Evolutionary conservation across 1,140 invertebrate genomes (phyloP).

Genomic region (Drosophila pseudoobscura): DNA sequence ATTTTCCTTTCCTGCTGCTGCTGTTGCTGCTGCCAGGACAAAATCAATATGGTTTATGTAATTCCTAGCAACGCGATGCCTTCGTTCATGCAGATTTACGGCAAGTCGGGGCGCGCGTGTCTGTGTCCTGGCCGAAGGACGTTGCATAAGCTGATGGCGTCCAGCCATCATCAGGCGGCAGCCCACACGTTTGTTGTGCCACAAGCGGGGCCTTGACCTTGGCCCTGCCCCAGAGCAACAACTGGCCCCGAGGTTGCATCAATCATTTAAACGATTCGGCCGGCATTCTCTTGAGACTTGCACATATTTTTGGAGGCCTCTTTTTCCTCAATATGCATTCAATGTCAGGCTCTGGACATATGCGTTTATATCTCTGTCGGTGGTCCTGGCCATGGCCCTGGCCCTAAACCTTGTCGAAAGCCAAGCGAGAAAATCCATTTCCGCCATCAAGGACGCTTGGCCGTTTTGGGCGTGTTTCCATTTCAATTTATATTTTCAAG

Average conservation of each 20-base stretch:
- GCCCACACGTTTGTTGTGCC: slow-evolving; percentile 43
- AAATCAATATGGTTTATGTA: slow-evolving; percentile 80
- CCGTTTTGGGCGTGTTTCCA: slow-evolving; percentile 21
- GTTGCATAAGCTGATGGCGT: slow-evolving; percentile 63
- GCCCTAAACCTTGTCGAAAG: slow-evolving; percentile 41
- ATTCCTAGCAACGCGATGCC: slow-evolving; percentile 50
- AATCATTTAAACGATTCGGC: slow-evolving; percentile 30
- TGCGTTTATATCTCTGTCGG: slow-evolving; percentile 27
- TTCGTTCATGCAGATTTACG: slow-evolving; percentile 70
- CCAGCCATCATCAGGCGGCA: slow-evolving; percentile 6
- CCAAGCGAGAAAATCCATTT: slow-evolving; percentile 43
- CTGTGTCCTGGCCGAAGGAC: slow-evolving; percentile 55
- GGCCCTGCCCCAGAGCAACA: slow-evolving; percentile 43
- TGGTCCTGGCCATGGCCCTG: slow-evolving; percentile 41
- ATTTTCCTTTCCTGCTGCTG: slow-evolving; percentile 6
- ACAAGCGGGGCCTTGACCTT: slow-evolving; percentile 71
- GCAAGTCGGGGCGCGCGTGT: slow-evolving; percentile 43
- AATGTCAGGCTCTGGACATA: slow-evolving; percentile 2
- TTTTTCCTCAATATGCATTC: background rate
- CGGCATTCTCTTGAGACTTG: slow-evolving; percentile 12
- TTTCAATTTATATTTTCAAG: slow-evolving; percentile 43
- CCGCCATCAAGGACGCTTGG: slow-evolving; percentile 22
- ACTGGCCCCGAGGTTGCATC: slow-evolving; percentile 34
- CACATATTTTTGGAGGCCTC: background rate
- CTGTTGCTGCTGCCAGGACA: slow-evolving; percentile 38